Conservation (phyloP, 2,797 vertebrate genomes). For the Enteromius unitaeniatus region DNA sequence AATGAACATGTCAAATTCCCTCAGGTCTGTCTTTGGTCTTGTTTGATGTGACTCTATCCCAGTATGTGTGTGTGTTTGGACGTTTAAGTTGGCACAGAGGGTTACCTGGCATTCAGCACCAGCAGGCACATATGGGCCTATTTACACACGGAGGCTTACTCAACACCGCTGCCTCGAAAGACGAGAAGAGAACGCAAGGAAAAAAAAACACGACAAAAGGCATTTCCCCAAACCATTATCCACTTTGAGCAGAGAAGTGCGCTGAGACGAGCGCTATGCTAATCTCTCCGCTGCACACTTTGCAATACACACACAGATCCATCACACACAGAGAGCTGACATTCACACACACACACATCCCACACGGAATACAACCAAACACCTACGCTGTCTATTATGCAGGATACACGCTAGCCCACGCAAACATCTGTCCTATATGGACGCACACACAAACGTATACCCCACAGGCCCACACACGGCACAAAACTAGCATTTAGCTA, state of each 20-base stretch:
- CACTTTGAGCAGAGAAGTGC: conserved; percentile 43
- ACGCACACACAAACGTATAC: not conserved
- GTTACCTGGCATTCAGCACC: conserved; percentile 33
- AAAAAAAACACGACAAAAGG: conserved; percentile 37
- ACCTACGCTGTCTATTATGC: conserved; percentile 29
- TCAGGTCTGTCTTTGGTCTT: not conserved
- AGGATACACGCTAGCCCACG: conserved; percentile 18
- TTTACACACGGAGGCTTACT: conserved; percentile 29
- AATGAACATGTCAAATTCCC: not conserved
- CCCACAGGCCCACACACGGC: not conserved
- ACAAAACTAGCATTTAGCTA: not conserved
- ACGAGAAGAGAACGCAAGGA: conserved; percentile 23
- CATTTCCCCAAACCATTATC: conserved; percentile 53
- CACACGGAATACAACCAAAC: conserved; percentile 34
- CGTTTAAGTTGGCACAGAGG: conserved; percentile 36
- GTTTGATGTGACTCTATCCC: conserved; percentile 1
- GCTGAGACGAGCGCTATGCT: conserved; percentile 44
- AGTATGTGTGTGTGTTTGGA: conserved; percentile 13
- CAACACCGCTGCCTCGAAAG: conserved; percentile 21
- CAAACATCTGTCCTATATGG: conserved; percentile 24
- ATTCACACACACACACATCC: conserved; percentile 22
- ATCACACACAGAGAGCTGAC: conserved; percentile 28
- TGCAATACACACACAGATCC: conserved; percentile 23
- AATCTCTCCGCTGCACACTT: conserved; percentile 45
- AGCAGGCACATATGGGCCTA: conserved; percentile 36